Base-by-base conservation (phyloP, 2,113 vertebrate species). In the Sorex fumeus region DNA sequence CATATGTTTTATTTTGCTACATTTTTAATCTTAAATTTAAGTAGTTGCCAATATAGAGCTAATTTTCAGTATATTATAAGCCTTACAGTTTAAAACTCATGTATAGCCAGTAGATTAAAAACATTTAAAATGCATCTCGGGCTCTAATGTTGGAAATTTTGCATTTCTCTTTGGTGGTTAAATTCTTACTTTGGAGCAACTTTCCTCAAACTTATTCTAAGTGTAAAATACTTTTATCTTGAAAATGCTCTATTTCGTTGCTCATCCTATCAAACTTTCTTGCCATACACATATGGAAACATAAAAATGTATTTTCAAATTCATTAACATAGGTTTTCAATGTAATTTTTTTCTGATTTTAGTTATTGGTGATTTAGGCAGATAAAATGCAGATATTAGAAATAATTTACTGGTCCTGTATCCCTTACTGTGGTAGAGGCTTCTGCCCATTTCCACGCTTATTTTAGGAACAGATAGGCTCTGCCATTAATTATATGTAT, bases 11-110 rank as follows among this genome's bases (percentile, higher is more conserved):
- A 36, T 90, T 64, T 94, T 71, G 18, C 13, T 72, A 81, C 36
- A 64, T 27, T 28, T 78, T 94, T 84, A 8, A 60, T 32, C 34
- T 47, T 36, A 87, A 57, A 15, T 76, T 57, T 77, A 90, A 81
- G 25, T 71, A 80, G 6, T 67, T 93, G 30, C 16, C 60, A 75
- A 28, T 36, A n/a, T 25, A 64, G 43, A 75, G 36, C 64, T 27
- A 47, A 62, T 89, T 93, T 77, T 40, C 60, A 79, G 40, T 87
- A 3, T 78, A 43, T 92, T 90, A 53, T 70, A 91, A 72, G 34
- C 28, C 36, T 85, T 69, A n/a, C 28, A 62, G n/a, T 87, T 87
- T 36, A 74, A 90, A 93, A 36, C 9, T 85, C 71, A 74, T 79
- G 67, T 81, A 76, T 67, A 70, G 6, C 25, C 19, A 34, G 0